These are phyloP conservation scores for Grapholita molesta DNA, from an alignment of 1,140 invertebrate genomes.

Conservation along the genomic window DNA sequence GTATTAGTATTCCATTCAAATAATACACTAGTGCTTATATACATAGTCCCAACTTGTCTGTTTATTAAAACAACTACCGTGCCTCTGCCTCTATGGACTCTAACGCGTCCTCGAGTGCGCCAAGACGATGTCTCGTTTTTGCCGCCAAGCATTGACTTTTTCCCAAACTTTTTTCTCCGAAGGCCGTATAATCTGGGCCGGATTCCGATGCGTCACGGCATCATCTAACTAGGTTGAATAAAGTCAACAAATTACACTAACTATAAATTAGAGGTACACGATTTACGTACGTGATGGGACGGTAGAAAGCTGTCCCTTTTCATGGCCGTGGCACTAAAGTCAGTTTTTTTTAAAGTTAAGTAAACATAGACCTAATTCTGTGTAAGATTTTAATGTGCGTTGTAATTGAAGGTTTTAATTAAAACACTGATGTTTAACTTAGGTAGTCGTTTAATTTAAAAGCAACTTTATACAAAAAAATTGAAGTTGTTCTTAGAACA, in stretches of 20 bases:
- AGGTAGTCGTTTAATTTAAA: not conserved
- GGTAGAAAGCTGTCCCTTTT: slow-evolving; percentile 44
- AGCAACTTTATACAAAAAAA: not conserved
- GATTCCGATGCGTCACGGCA: slow-evolving; percentile 55
- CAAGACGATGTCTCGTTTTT: not conserved
- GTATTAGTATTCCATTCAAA: no score
- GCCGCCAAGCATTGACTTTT: slow-evolving; percentile 22
- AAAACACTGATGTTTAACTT: not conserved
- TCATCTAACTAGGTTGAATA: slow-evolving; percentile 48
- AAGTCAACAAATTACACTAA: slow-evolving; percentile 37
- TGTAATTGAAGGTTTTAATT: not conserved
- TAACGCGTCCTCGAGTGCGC: not conserved
- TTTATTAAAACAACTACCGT: no score
- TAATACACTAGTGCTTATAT: no score
- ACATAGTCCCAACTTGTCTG: no score
- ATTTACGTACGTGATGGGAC: slow-evolving; percentile 44
- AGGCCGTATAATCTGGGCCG: slow-evolving; percentile 52
- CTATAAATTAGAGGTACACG: slow-evolving; percentile 37
- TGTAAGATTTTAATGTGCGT: not conserved
- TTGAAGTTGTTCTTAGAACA: not conserved
- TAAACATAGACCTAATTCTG: not conserved
- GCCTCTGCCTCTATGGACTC: no score
- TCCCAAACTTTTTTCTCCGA: slow-evolving; percentile 39
- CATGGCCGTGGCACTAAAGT: not conserved
- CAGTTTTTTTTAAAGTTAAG: not conserved